Percentiles rank a stretch among this genome's conserved stretches.
phyloP scores from a whole-genome alignment of 2,113 vertebrate genomes.

The Fulica atra region DNA sequence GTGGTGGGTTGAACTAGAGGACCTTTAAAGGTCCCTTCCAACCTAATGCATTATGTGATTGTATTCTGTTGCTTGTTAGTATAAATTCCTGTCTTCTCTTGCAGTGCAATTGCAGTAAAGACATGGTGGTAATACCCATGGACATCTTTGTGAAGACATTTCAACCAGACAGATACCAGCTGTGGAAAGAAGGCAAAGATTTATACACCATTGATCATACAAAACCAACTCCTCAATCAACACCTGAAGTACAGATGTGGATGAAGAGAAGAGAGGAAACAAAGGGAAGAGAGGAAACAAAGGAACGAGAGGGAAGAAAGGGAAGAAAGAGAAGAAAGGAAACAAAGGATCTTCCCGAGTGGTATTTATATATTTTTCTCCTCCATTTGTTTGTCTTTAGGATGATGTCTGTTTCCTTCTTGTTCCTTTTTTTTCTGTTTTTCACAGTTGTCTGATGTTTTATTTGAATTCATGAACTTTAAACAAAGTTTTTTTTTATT shows the following conservation, averaged over 20 bases:
- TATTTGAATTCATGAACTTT: background rate
- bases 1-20: too few relatives aligned
- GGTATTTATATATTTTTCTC: slow-evolving; percentile 69
- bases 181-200: slow-evolving; percentile 96
- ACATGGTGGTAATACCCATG: slow-evolving; percentile 99
- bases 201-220: slow-evolving; percentile 88
- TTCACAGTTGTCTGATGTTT: background rate
- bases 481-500: background rate
- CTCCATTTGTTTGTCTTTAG: background rate
- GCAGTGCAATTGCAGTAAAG: slow-evolving; percentile 93
- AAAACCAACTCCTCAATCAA: slow-evolving; percentile 87
- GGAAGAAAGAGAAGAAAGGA: slow-evolving; percentile 82
- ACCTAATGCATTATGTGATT: too few relatives aligned
- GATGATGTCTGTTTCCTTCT: background rate
- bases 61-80: background rate
- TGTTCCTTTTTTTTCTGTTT: background rate
- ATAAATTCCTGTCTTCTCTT: background rate
- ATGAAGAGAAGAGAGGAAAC: slow-evolving; percentile 81
- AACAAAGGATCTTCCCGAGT: slow-evolving; percentile 68
- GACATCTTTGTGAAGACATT: slow-evolving; percentile 95
- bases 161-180: slow-evolving; percentile 92
- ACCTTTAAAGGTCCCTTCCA: too few relatives aligned
- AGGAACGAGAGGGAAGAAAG: slow-evolving; percentile 79
- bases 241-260: slow-evolving; percentile 90
- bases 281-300: slow-evolving; percentile 77